These are phyloP conservation scores for Hypena proboscidalis DNA, from an alignment of 2,888 invertebrate species.

Conservation along the genomic window DNA sequence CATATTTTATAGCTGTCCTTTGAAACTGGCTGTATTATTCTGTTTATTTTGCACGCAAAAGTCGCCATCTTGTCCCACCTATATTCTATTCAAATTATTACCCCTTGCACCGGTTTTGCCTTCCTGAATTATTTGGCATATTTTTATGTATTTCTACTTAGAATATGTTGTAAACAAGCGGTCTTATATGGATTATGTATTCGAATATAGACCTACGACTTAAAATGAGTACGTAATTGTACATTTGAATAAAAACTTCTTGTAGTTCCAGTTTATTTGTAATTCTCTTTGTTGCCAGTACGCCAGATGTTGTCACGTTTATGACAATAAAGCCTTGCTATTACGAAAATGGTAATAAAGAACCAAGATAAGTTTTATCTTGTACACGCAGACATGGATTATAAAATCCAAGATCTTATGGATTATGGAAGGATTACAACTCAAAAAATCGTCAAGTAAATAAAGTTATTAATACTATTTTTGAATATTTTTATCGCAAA, in stretches of 20 bases:
- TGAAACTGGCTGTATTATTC: slow-evolving; percentile 3
- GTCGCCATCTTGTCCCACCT: slow-evolving; percentile 34
- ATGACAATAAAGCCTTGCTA: slow-evolving; percentile 5
- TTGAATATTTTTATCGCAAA: too few relatives aligned
- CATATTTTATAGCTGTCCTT: slow-evolving; percentile 26
- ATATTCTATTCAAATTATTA: slow-evolving; percentile 33
- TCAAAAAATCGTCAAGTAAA: too few relatives aligned
- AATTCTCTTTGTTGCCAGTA: too few relatives aligned
- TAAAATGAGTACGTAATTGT: too few relatives aligned
- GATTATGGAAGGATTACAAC: too few relatives aligned
- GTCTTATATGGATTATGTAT: too few relatives aligned
- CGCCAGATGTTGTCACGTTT: not conserved
- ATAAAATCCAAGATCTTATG: too few relatives aligned
- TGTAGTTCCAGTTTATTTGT: not conserved
- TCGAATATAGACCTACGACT: not conserved
- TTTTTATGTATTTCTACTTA: not conserved
- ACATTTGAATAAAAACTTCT: too few relatives aligned
- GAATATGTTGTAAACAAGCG: not conserved
- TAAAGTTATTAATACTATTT: too few relatives aligned
- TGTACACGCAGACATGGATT: too few relatives aligned
- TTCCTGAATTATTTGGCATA: slow-evolving; percentile 17
- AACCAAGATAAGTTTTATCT: slow-evolving; percentile 1
- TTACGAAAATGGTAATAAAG: slow-evolving; percentile 7
- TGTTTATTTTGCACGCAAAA: slow-evolving; percentile 23
- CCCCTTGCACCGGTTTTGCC: slow-evolving; percentile 18